Evolutionary conservation across 2,888 invertebrate species (phyloP).

Genomic region (Watsonalla binaria): DNA sequence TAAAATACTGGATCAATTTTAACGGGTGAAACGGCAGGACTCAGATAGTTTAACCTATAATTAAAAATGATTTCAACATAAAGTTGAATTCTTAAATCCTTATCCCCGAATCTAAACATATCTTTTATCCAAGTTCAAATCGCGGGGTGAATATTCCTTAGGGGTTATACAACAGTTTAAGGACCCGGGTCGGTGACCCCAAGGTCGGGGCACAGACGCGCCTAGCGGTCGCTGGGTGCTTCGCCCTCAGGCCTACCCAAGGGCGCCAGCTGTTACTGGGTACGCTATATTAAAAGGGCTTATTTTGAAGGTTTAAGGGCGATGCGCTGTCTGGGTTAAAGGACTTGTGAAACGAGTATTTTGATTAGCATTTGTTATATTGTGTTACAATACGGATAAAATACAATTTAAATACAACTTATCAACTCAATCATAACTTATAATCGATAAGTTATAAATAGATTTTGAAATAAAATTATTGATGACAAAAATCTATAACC

Average conservation of each 20-base stretch:
- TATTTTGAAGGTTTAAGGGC: not conserved
- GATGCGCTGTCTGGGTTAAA: not conserved
- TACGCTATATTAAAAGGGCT: not conserved
- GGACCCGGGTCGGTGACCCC: slow-evolving; percentile 26
- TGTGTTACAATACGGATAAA: too few species aligned
- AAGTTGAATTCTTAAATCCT: not conserved
- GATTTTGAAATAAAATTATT: too few species aligned
- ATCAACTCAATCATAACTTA: too few species aligned
- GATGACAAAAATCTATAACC: too few species aligned
- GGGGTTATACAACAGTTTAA: slow-evolving; percentile 29
- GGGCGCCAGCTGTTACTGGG: not conserved
- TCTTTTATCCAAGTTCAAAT: not conserved
- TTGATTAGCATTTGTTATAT: too few species aligned
- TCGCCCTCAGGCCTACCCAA: slow-evolving; percentile 1
- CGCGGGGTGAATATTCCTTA: not conserved
- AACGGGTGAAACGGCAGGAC: too few species aligned
- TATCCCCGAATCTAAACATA: not conserved
- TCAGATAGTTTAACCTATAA: too few species aligned
- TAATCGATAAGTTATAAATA: too few species aligned
- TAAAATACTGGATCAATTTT: too few species aligned
- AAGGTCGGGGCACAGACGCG: slow-evolving; percentile 22
- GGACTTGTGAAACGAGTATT: not conserved
- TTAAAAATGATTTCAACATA: too few species aligned
- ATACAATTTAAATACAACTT: too few species aligned
- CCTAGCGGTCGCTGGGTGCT: slow-evolving; percentile 31